Conservation (phyloP, 23 tunicate genomes). For the Trididemnum nubilum region DNA sequence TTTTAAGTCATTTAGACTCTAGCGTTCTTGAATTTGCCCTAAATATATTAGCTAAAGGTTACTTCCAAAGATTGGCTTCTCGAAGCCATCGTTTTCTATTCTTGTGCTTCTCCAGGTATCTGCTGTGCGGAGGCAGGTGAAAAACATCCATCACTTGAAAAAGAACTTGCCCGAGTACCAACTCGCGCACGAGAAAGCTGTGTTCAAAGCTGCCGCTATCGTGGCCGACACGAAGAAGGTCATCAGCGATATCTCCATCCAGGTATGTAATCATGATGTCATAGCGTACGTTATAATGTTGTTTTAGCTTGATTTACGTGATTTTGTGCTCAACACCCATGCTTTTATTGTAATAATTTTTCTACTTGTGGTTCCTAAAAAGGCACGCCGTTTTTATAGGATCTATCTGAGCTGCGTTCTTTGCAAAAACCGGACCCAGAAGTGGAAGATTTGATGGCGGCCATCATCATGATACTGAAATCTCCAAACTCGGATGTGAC, state of each 20-base stretch:
- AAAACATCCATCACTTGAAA: slow-evolving; percentile 75
- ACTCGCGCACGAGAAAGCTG: slow-evolving; percentile 93
- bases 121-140: slow-evolving; percentile 70
- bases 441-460: slow-evolving; percentile 93
- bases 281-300: too few species aligned
- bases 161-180: slow-evolving; percentile 76
- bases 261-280: slow-evolving; percentile 67
- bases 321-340: too few species aligned
- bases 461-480: slow-evolving; percentile 89
- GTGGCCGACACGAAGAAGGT: slow-evolving; percentile 88
- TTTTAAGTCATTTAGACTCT: too few species aligned
- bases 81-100: too few species aligned
- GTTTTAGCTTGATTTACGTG: too few species aligned
- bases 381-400: too few species aligned
- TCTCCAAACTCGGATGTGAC: slow-evolving; percentile 92
- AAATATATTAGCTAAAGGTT: too few species aligned
- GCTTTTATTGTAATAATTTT: too few species aligned
- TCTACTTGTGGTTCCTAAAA: too few species aligned
- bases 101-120: slow-evolving; percentile 75
- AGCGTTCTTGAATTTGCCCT: too few species aligned
- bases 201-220: slow-evolving; percentile 88
- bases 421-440: slow-evolving; percentile 87
- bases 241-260: slow-evolving; percentile 72
- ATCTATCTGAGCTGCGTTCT: slow-evolving; percentile 63
- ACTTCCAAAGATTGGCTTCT: too few species aligned